These are phyloP conservation scores for Dromococcyx pavoninus DNA, from an alignment of 2,797 vertebrate genomes.

Conservation along the genomic window DNA sequence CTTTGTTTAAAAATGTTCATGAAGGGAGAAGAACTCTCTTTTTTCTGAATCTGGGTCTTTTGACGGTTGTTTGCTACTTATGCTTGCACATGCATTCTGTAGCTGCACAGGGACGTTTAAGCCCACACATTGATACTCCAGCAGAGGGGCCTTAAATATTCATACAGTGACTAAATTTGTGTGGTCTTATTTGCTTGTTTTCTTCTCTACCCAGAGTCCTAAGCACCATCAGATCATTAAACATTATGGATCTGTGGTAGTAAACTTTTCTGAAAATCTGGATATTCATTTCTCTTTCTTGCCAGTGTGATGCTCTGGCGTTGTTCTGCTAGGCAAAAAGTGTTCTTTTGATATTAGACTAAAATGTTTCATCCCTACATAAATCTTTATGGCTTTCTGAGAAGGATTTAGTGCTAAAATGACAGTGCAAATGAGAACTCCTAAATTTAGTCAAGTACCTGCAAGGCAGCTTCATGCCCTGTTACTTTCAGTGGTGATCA, in stretches of 20 bases:
- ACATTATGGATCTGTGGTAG: background rate
- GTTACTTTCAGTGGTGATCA: background rate
- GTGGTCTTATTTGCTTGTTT: background rate
- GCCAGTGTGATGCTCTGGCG: background rate
- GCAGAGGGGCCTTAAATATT: slow-evolving; percentile 16
- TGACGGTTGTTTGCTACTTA: background rate
- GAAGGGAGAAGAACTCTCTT: background rate
- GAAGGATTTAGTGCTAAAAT: background rate
- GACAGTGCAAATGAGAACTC: background rate
- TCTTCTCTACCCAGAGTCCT: background rate
- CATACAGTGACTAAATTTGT: background rate
- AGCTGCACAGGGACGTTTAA: background rate
- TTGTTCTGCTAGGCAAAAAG: background rate
- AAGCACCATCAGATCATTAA: background rate
- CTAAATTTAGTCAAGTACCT: background rate
- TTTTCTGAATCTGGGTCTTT: background rate
- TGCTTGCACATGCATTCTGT: background rate
- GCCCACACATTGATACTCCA: background rate
- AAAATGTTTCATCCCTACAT: background rate
- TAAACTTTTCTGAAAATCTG: background rate
- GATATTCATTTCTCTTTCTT: background rate
- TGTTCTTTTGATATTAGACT: background rate
- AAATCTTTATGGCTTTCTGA: background rate
- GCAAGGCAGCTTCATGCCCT: background rate
- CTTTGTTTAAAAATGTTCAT: background rate